Base-by-base conservation (phyloP, 1,140 invertebrate genomes). In the Apocrypta bakeri region DNA sequence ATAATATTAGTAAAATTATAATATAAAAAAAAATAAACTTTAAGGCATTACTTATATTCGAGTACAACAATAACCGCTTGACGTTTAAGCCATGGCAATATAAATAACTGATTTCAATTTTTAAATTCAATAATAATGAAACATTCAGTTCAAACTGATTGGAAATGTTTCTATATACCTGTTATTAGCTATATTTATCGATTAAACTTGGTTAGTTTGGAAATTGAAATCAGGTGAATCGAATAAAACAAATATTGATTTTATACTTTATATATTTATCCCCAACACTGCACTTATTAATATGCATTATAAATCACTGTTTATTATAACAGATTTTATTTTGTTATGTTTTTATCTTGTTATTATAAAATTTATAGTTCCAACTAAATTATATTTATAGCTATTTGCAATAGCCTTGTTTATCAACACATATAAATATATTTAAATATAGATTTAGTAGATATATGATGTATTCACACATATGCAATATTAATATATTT, bases 401-500 rank as follows among this genome's bases (percentile, higher is more conserved):
- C 48, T 83, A 79, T 79, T 79, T 79, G 27, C 8, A 42, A 78
- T 83, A 83, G 56, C 24, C 40, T 79, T n/a, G n/a, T 79, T 74
- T 79, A 25, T 79, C 76, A 82, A 61, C n/a, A 40, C 31, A 66
- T 1, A 69, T 69, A 69, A 40, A 79, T 56, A 56, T 79, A 72
- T 69, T n/a, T 40, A 37, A 48, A 69, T 79, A 78, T 66, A 66
- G 6, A 37, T 27, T 33, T 33, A 77, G 29, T 61, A 21, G 31
- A 66, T 66, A 78, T 78, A 68, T 73, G 37, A 73, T 37, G 76
- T 69, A 68, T 61, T 56, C 69, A 82, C 29, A 21, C 25, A 76
- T 42, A 37, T n/a, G 33, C 7, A 48, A 69, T 84, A 79, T 79
- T 31, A 12, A 69, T 80, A 85, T 85, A 86, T 82, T 87, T 87